phyloP scores from a whole-genome alignment of 2,113 vertebrate species.

The Cranoglanis bouderius region DNA sequence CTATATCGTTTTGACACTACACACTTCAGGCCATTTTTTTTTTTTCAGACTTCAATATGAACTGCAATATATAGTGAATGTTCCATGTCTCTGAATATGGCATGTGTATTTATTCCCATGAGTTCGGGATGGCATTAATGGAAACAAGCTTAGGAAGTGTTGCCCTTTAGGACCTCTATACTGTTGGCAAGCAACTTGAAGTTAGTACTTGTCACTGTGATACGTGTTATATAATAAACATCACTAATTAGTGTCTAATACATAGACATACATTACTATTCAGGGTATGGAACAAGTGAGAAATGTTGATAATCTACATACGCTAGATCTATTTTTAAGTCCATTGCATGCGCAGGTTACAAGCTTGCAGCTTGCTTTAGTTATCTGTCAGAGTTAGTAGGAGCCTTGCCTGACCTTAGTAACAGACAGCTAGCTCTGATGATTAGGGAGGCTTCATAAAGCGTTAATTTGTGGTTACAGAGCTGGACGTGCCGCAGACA shows the following conservation, averaged over 20 bases:
- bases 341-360: not conserved
- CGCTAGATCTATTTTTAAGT: not conserved
- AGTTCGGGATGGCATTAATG: constrained; percentile 23
- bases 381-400: not conserved
- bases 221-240: constrained; percentile 23
- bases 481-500: constrained; percentile 24
- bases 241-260: constrained; percentile 12
- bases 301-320: not conserved
- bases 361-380: not conserved
- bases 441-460: constrained; percentile 29
- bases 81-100: not conserved
- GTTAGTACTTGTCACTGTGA: constrained; percentile 28
- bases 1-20: not conserved
- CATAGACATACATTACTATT: not conserved
- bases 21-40: not conserved
- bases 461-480: constrained; percentile 41
- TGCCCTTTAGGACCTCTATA: not conserved
- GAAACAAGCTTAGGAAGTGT: not conserved
- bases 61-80: not conserved
- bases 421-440: constrained; percentile 25
- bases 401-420: constrained; percentile 24
- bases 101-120: not conserved
- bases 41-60: not conserved
- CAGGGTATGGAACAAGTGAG: not conserved
- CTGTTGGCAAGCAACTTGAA: constrained; percentile 19